phyloP scores from a whole-genome alignment of 2,888 invertebrate genomes.

The Horisme vitalbata region DNA sequence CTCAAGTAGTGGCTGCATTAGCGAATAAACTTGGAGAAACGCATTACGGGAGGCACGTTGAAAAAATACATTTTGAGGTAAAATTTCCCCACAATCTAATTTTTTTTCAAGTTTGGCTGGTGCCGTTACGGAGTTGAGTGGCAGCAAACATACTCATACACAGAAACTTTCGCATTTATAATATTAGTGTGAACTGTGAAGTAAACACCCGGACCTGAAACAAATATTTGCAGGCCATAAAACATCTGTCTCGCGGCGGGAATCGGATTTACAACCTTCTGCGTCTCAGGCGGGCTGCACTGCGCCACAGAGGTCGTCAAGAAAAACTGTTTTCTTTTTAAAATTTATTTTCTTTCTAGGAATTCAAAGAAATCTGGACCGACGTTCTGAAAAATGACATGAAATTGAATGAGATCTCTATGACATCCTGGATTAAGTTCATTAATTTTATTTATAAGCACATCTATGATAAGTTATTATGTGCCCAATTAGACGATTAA shows the following conservation, averaged over 20 bases:
- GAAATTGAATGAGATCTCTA: constrained; percentile 39
- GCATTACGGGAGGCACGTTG: constrained; percentile 47
- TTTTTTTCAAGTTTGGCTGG: too few species aligned
- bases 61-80: constrained; percentile 55
- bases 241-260: too few species aligned
- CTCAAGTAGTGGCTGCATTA: constrained; percentile 55
- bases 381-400: constrained; percentile 51
- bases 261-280: too few species aligned
- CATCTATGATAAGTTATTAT: constrained; percentile 42
- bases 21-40: constrained; percentile 61
- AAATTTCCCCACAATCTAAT: too few species aligned
- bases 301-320: neutral
- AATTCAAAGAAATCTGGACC: constrained; percentile 52
- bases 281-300: too few species aligned
- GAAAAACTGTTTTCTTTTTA: neutral
- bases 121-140: too few species aligned
- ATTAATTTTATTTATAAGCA: constrained; percentile 56
- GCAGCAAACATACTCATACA: too few species aligned
- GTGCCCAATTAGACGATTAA: too few species aligned
- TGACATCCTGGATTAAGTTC: constrained; percentile 54
- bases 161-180: too few species aligned
- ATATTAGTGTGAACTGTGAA: too few species aligned
- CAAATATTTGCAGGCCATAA: too few species aligned
- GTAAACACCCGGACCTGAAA: too few species aligned
- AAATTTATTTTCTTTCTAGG: constrained; percentile 40